Percentiles rank a stretch among this genome's conserved stretches.
Conservation (phyloP, 2,113 vertebrate species). For the Neotoma lepida region DNA sequence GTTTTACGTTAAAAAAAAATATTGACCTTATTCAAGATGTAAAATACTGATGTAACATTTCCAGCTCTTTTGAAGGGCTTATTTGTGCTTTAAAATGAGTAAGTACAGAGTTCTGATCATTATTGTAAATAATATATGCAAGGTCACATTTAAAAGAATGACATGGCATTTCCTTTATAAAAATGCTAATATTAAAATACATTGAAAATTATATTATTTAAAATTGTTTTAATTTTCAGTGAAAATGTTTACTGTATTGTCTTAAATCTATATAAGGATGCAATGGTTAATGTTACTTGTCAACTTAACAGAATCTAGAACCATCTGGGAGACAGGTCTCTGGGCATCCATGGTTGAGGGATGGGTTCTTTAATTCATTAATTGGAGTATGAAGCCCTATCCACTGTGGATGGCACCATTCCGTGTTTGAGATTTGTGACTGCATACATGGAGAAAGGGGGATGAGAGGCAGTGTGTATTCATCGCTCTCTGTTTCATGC, state of each 20-base stretch:
- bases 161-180: neutral
- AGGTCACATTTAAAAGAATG: neutral
- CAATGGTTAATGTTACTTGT: neutral
- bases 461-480: neutral
- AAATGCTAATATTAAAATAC: neutral
- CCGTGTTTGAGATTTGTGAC: neutral
- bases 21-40: neutral
- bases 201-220: conserved; percentile 1
- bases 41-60: neutral
- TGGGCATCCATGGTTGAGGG: too few species aligned
- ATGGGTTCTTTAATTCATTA: neutral
- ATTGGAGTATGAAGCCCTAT: neutral
- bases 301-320: neutral
- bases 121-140: neutral
- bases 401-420: neutral
- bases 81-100: conserved; percentile 16
- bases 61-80: neutral
- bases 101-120: neutral
- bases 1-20: neutral
- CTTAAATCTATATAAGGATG: neutral
- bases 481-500: too few species aligned
- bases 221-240: conserved; percentile 17
- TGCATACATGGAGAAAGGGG: neutral
- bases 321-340: neutral
- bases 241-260: neutral